Conservation (phyloP, 2,797 vertebrate species). For the Darevskia mixta region DNA sequence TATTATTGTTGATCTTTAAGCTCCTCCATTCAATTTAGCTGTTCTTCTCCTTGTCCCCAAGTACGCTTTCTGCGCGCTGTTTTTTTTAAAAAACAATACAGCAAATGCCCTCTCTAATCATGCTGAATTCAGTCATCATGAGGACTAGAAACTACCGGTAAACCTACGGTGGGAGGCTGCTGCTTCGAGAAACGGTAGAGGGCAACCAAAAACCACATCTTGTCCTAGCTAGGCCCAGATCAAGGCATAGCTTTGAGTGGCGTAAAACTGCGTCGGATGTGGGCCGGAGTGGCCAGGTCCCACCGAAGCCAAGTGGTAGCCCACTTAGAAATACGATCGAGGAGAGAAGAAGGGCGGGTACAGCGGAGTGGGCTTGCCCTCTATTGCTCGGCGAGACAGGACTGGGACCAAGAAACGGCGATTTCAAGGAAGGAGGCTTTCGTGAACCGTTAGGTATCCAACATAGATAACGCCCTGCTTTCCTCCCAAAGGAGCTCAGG, state of each 20-base stretch:
- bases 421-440: no score
- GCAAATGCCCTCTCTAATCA: neutral
- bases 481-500: no score
- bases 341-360: no score
- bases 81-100: neutral
- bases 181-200: no score
- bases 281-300: neutral
- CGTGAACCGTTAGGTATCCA: no score
- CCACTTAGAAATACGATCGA: neutral
- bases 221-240: neutral
- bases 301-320: neutral
- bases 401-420: no score
- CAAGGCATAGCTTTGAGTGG: no score
- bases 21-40: neutral
- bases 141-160: no score
- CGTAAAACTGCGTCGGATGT: neutral
- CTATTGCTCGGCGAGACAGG: no score
- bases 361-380: no score
- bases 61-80: neutral
- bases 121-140: neutral
- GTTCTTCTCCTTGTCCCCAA: neutral
- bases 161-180: neutral
- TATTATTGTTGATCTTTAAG: neutral
- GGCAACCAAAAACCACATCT: accelerated
- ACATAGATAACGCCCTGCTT: no score